Evolutionary conservation across 1,140 invertebrate genomes (phyloP).

Genomic region (Saxidomus purpurata): DNA sequence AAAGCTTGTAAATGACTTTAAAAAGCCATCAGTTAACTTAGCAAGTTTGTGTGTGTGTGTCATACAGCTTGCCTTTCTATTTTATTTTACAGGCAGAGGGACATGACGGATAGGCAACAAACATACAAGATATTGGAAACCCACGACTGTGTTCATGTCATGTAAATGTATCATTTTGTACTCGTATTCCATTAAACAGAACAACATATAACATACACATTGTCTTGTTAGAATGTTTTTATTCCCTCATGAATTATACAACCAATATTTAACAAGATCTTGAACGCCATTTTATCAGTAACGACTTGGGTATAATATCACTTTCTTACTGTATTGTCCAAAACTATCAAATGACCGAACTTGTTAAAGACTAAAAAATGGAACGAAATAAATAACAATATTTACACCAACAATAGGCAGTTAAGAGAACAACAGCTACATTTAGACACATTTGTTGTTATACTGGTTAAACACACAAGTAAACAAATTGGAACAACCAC

Average conservation of each 20-base stretch:
- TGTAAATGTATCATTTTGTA: conserved; percentile 4
- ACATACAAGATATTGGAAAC: not conserved
- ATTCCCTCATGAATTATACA: conserved; percentile 30
- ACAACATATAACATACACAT: not conserved
- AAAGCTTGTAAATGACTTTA: no score
- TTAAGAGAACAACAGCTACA: no score
- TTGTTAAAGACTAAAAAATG: not conserved
- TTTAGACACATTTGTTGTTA: no score
- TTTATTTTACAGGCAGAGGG: not conserved
- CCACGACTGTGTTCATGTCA: not conserved
- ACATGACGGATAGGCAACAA: not conserved
- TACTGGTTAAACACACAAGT: no score
- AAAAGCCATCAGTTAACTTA: no score
- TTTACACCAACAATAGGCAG: not conserved
- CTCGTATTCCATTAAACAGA: not conserved
- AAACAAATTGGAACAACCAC: no score
- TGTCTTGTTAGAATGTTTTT: not conserved
- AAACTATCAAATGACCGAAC: not conserved
- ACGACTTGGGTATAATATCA: not conserved
- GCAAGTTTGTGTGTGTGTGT: no score
- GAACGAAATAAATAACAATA: not conserved
- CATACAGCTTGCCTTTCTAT: no score
- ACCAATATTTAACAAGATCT: conserved; percentile 10
- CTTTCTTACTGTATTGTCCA: not conserved
- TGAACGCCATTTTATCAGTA: not conserved